These are phyloP conservation scores for Dascyllus trimaculatus DNA, from an alignment of 2,113 vertebrate genomes.

Conservation along the genomic window DNA sequence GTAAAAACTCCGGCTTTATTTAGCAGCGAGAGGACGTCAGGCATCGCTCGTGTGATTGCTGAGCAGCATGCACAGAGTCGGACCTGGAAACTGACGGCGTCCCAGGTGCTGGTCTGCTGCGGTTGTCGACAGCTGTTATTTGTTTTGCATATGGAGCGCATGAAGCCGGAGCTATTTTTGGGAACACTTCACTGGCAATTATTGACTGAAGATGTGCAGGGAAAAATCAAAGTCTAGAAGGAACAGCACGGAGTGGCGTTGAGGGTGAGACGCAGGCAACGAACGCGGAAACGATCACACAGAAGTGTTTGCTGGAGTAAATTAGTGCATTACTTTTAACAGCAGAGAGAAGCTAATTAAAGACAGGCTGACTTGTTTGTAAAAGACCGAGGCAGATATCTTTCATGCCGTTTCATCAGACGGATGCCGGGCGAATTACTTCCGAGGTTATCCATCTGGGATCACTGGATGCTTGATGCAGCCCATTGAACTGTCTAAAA, in stretches of 20 bases:
- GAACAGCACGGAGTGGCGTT: background rate
- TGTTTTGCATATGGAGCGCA: background rate
- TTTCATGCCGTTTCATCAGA: too few relatives aligned
- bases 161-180: background rate
- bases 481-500: conserved; percentile 9
- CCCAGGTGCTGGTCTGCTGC: background rate
- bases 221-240: background rate
- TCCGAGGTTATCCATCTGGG: too few relatives aligned
- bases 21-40: background rate
- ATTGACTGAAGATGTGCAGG: background rate
- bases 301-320: background rate
- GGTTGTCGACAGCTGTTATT: conserved; percentile 17
- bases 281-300: background rate
- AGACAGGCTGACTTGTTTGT: background rate
- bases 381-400: background rate
- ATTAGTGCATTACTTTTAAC: background rate
- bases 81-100: background rate
- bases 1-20: background rate
- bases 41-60: background rate
- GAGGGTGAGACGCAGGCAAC: background rate
- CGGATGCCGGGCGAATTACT: too few relatives aligned
- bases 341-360: background rate
- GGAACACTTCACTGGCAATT: background rate
- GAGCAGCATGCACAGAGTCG: background rate
- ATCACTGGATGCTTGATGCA: background rate